phyloP scores from a whole-genome alignment of 2,797 vertebrate genomes.

The Xiphorhynchus erythropygius region DNA sequence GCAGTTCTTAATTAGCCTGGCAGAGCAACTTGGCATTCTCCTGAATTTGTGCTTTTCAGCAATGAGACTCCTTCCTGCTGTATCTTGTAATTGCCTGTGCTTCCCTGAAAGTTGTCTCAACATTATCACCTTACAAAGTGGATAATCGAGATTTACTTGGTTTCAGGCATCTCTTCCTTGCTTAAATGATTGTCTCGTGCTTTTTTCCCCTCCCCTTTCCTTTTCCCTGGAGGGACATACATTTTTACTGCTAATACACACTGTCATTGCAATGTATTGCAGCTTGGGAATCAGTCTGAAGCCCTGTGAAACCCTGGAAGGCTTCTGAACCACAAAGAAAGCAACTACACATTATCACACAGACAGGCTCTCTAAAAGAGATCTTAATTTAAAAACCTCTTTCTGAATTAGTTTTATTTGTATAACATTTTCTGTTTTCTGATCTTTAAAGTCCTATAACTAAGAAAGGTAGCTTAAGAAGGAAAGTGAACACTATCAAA shows the following conservation, averaged over 20 bases:
- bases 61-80: background rate
- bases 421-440: background rate
- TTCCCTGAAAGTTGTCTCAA: background rate
- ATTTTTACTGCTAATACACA: background rate
- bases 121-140: background rate
- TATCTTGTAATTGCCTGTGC: background rate
- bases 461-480: background rate
- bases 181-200: background rate
- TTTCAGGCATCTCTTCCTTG: background rate
- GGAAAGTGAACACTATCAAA: background rate
- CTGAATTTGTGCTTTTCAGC: background rate
- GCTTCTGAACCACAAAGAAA: background rate
- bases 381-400: background rate
- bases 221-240: background rate
- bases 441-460: background rate
- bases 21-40: background rate
- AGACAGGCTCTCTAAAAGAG: background rate
- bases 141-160: background rate
- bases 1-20: background rate
- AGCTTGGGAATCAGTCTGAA: background rate
- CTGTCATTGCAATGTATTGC: background rate
- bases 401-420: background rate
- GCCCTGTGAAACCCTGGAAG: background rate
- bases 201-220: background rate
- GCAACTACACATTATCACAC: background rate